Evolutionary conservation across 2,888 invertebrate species (phyloP), one percentile per base, ranked within the genome.

Genomic region (Apamea epomidion): DNA sequence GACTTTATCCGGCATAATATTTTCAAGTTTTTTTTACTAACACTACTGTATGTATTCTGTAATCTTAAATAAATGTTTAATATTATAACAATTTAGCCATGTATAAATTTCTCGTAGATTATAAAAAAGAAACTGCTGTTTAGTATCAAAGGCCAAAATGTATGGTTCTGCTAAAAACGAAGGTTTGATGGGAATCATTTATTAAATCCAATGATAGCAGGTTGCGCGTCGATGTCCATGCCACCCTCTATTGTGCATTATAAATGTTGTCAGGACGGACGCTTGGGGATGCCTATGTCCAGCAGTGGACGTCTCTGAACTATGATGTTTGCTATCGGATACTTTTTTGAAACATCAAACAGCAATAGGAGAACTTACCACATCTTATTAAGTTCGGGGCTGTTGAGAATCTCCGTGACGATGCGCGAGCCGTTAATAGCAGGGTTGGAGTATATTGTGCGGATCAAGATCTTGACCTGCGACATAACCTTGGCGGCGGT

Each of bases 371-470:
- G 14, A 64, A 92, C 96, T 93, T 90, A 98, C 99, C 99, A 99
- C 91, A 98, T 97, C 69, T 97, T 90, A 89, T 97, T 98, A 67
- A 99, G 97, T 12, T 97, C 97, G 0, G 98, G 95, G 92, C 98
- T 98, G 81, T 97, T 97, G 37, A 99, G 98, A 90, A 99, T 99
- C 95, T 98, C 98, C 48, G 97, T 97, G 4, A 98, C 99, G 89
- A 99, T 98, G 68, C 99, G 98, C 0, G 99, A 98, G 51, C 99
- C 99, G 95, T 99, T 98, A 90, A 99, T 97, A 0, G 99, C 99
- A 64, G 99, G 99, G 97, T 99, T 99, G 60, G 99, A 99, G 97
- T 99, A 99, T 98, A 99, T 98, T 7, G 99, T 99, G 89, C 99
- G 98, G 92, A 99, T 98, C 89, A 99, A 95, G 93, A 99, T 99